Evolutionary conservation across 2,113 vertebrate species (phyloP), one percentile per base, ranked within the genome.

Genomic region (Aldabrachelys gigantea): DNA sequence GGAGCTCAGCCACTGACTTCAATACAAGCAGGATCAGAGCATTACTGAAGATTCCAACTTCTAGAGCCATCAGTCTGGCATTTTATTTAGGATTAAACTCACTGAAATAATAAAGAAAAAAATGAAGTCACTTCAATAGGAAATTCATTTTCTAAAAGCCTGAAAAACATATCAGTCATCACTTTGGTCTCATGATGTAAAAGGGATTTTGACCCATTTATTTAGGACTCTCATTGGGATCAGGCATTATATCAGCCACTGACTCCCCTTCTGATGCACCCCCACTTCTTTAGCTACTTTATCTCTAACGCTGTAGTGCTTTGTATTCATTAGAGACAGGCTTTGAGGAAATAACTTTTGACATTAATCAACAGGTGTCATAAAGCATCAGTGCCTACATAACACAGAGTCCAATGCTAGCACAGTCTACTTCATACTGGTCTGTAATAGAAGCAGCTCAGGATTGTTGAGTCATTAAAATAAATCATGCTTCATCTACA

Each of bases 71-170:
- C 50, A 27, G 9, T 24, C 78, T 89, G 82, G 92, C n/a, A 38
- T 5, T 49, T 11, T 82, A 92, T 53, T 81, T 59, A 47, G 6
- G 41, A 52, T 85, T 81, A 49, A 7, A 12, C 41, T 76, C 8
- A 79, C 11, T 25, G 27, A 93, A 93, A 38, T 38, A 62, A 29
- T 24, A 38, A 59, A 89, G 50, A 89, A 80, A 89, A 62, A 89
- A 94, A 91, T 89, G n/a, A 89, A 72, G 52, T 92, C 80, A 84
- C 13, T 29, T 44, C 54, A 80, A 31, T 92, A 89, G 13, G n/a
- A 88, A 96, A 88, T 5, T 9, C 29, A 25, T 86, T 91, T 84
- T 89, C 31, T 80, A 49, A 59, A 84, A 56, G 85, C 83, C 65
- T 91, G 59, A 85, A 87, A 96, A 75, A 4, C 0, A 0, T 52